Evolutionary conservation across 2,888 invertebrate genomes (phyloP).

Genomic region (Agrotis segetum): DNA sequence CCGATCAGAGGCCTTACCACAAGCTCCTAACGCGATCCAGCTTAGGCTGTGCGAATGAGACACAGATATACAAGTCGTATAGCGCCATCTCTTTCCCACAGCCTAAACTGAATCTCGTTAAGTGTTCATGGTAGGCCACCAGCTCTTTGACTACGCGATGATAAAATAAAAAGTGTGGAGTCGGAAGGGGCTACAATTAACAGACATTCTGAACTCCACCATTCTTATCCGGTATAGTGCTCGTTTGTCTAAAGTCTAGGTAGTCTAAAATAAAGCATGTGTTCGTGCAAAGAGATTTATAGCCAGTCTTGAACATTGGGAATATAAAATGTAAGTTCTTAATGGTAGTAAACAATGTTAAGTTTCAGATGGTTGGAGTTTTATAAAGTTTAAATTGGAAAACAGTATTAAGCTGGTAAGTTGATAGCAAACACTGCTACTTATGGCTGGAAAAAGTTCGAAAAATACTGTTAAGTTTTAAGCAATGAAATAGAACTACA

Average conservation of each 20-base stretch:
- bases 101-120: no score
- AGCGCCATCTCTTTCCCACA: no score
- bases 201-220: slow-evolving; percentile 30
- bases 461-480: no score
- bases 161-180: slow-evolving; percentile 46
- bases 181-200: slow-evolving; percentile 43
- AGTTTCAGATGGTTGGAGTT: slow-evolving; percentile 5
- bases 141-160: slow-evolving; percentile 2
- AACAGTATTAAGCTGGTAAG: slow-evolving; percentile 10
- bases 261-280: slow-evolving; percentile 52
- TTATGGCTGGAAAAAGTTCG: neutral
- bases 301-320: slow-evolving; percentile 35
- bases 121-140: no score
- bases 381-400: slow-evolving; percentile 17
- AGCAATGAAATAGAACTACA: neutral
- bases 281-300: slow-evolving; percentile 59
- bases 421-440: neutral
- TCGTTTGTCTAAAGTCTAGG: slow-evolving; percentile 44
- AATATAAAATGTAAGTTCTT: slow-evolving; percentile 52
- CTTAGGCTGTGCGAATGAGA: no score
- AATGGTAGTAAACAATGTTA: slow-evolving; percentile 55
- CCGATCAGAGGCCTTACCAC: no score
- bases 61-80: no score
- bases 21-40: no score
- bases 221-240: slow-evolving; percentile 48